Evolutionary conservation across 2,797 vertebrate species (phyloP).

Genomic region (Bradypodion ventrale): DNA sequence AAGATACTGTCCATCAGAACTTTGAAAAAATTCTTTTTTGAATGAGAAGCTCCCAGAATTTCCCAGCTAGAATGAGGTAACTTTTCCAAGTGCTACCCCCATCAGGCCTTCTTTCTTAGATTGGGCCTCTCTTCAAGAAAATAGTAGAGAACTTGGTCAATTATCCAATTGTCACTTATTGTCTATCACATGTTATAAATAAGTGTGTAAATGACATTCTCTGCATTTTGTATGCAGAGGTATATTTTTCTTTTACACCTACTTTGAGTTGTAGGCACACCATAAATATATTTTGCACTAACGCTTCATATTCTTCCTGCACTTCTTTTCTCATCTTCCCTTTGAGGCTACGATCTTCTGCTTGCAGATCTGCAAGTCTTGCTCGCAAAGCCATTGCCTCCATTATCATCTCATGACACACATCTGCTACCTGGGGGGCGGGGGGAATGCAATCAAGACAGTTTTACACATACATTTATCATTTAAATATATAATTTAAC

Average conservation of each 20-base stretch:
- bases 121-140: background rate
- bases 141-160: background rate
- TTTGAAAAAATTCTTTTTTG: too few relatives aligned
- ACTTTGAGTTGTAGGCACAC: constrained; percentile 80
- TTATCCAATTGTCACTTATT: background rate
- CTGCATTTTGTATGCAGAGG: background rate
- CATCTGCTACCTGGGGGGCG: constrained; percentile 67
- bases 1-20: too few relatives aligned
- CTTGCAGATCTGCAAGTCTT: constrained; percentile 68
- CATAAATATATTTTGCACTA: constrained; percentile 75
- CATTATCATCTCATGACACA: constrained; percentile 75
- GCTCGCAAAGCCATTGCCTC: constrained; percentile 78
- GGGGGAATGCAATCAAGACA: constrained; percentile 27
- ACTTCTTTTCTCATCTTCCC: constrained; percentile 72
- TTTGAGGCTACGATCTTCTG: constrained; percentile 71
- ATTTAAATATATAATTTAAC: too few relatives aligned
- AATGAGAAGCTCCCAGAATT: too few relatives aligned
- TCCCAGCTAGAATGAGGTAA: too few relatives aligned
- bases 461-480: constrained; percentile 9
- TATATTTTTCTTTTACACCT: constrained; percentile 38
- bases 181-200: background rate
- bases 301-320: constrained; percentile 71
- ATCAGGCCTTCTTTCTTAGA: background rate
- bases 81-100: too few relatives aligned
- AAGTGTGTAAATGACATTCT: background rate